These are phyloP conservation scores for Apteryx mantelli DNA, from an alignment of 2,113 vertebrate species.

Conservation along the genomic window DNA sequence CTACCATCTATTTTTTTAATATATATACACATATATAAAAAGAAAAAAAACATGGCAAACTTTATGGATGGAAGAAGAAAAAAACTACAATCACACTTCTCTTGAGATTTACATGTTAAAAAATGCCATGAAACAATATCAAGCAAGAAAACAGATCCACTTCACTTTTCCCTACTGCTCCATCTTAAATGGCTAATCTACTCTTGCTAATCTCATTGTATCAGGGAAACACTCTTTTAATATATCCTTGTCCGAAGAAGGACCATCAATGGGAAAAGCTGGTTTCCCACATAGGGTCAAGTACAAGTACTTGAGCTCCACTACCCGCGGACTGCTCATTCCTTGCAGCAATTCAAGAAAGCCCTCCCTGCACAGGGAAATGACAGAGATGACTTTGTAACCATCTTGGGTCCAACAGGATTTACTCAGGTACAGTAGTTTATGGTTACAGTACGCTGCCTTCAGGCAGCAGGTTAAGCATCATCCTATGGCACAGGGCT, in stretches of 20 bases:
- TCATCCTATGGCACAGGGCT: not conserved
- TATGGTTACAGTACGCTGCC: not conserved
- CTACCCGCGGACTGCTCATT: not conserved
- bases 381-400: not conserved
- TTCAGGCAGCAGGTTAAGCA: not conserved
- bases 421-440: rapidly evolving
- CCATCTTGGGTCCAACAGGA: rapidly evolving
- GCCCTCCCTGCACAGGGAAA: rapidly evolving
- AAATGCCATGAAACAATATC: not conserved
- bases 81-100: not conserved
- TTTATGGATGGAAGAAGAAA: not conserved
- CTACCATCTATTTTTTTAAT: not conserved
- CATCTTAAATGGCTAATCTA: not conserved
- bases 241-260: not conserved
- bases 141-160: not conserved
- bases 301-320: not conserved
- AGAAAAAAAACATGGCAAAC: not conserved
- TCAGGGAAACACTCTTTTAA: not conserved
- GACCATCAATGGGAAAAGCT: not conserved
- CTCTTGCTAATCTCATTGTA: not conserved
- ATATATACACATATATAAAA: not conserved
- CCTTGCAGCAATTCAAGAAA: not conserved
- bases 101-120: not conserved
- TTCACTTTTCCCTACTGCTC: not conserved
- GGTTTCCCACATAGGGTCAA: not conserved